Evolutionary conservation across 2,797 vertebrate genomes (phyloP).

Genomic region (Mastacembelus armatus): DNA sequence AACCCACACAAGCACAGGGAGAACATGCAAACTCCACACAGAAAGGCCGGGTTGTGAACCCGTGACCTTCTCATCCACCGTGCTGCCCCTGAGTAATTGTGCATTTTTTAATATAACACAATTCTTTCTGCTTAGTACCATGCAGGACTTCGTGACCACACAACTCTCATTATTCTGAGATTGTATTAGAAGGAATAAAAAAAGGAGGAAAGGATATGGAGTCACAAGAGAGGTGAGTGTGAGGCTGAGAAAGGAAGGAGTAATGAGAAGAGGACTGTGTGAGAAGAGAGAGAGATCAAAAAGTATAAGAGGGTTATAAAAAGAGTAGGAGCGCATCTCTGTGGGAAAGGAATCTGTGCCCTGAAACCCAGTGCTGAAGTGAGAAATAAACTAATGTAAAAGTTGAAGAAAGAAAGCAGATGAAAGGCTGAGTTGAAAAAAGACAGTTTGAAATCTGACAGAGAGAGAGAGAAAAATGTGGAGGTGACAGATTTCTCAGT

Average conservation of each 20-base stretch:
- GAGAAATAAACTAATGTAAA: slow-evolving; percentile 51
- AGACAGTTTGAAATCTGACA: slow-evolving; percentile 36
- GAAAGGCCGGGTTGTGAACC: too few species aligned
- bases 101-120: neutral
- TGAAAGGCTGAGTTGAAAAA: neutral
- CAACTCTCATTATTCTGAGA: slow-evolving; percentile 29
- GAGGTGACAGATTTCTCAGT: slow-evolving; percentile 64
- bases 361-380: slow-evolving; percentile 27
- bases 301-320: slow-evolving; percentile 30
- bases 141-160: neutral
- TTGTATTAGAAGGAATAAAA: slow-evolving; percentile 22
- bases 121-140: slow-evolving; percentile 1
- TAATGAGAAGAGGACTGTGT: slow-evolving; percentile 39
- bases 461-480: slow-evolving; percentile 28
- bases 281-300: slow-evolving; percentile 32
- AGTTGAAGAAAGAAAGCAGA: slow-evolving; percentile 26
- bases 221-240: slow-evolving; percentile 26
- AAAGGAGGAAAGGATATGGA: slow-evolving; percentile 15
- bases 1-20: too few species aligned
- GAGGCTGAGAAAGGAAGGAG: slow-evolving; percentile 27
- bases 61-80: too few species aligned
- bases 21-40: too few species aligned
- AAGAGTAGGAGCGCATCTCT: slow-evolving; percentile 30
- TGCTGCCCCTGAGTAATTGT: too few species aligned
- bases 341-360: slow-evolving; percentile 20